Evolutionary conservation across 1,140 invertebrate genomes (phyloP), one percentile per base, ranked within the genome.

Genomic region (Monomorium pharaonis): DNA sequence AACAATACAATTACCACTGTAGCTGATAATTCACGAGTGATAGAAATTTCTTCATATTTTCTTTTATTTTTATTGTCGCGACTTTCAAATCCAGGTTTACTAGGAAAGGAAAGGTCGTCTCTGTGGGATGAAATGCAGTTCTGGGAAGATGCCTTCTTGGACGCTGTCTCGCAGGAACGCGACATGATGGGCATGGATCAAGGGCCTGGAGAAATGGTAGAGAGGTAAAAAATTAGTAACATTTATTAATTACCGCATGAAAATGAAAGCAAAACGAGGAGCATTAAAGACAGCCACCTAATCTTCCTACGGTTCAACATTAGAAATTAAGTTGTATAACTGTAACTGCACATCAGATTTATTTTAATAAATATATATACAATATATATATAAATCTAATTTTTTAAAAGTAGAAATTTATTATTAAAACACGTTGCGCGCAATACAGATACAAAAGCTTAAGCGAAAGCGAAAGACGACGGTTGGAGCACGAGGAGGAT

Each of bases 71-170:
- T 21, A n/a, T 51, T 69, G 37, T 21, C 2, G 37, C 12, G 18
- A 12, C 63, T 62, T 63, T 30, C 18, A n/a, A 65, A 42, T 85
- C 70, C 10, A 95, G 94, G 94, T 63, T 91, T 95, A 58, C 80
- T 96, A 93, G 96, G 96, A 3, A 98, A 97, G 93, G 97, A 97
- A 65, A 96, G 98, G 87, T 98, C 98, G 4, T 96, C 97, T 49
- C 94, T 99, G n/a, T 99, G 99, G 99, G 99, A 99, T 94, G 98
- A 99, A 95, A 99, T 99, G 98, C 98, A 99, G 92, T 99, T 99
- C 95, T 99, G 99, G 99, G 99, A 99, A 95, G 99, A 99, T 94
- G 98, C 98, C 0, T 99, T 99, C 93, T 95, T 99, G 33, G 99
- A 99, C 95, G 99, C 99, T 0, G 99, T 99, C 0, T 99, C 99